Evolutionary conservation across 2,113 vertebrate species (phyloP).

Genomic region (Oostethus manadensis): DNA sequence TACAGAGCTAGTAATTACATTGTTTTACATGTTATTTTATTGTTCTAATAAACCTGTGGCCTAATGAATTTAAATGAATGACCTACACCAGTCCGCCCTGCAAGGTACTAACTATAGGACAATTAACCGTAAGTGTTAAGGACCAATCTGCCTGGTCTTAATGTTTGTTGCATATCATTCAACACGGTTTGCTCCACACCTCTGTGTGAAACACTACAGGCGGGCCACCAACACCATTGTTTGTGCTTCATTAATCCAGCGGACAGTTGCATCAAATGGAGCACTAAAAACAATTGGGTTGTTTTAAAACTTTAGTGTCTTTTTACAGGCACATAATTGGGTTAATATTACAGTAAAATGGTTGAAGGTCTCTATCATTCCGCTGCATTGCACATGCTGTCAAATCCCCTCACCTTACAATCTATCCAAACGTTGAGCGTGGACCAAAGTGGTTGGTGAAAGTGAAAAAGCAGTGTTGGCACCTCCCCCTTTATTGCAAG

Average conservation of each 20-base stretch:
- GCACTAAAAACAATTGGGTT: constrained; percentile 15
- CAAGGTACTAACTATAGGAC: not conserved
- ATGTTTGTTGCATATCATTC: constrained; percentile 2
- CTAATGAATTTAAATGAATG: constrained; percentile 9
- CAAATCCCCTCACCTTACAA: not conserved
- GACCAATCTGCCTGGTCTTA: not conserved
- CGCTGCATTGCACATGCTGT: not conserved
- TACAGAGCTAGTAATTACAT: too few species aligned
- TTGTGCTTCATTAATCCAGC: constrained; percentile 11
- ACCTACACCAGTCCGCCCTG: constrained; percentile 5
- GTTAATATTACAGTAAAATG: constrained; percentile 10
- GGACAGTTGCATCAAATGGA: constrained; percentile 14
- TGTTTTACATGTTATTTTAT: too few species aligned
- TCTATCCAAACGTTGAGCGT: not conserved
- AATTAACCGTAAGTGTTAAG: not conserved
- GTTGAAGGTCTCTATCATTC: constrained; percentile 4
- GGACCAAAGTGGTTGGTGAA: not conserved
- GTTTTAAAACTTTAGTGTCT: constrained; percentile 5
- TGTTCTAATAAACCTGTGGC: too few species aligned
- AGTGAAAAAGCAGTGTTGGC: not conserved
- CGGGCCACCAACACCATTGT: not conserved
- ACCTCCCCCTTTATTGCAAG: not conserved
- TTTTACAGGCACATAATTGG: constrained; percentile 5
- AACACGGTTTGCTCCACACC: not conserved
- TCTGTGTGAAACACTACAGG: not conserved